These are phyloP conservation scores for Mnemiopsis leidyi DNA, from an alignment of 37 sponge, comb jelly and placozoan species.

Conservation along the genomic window DNA sequence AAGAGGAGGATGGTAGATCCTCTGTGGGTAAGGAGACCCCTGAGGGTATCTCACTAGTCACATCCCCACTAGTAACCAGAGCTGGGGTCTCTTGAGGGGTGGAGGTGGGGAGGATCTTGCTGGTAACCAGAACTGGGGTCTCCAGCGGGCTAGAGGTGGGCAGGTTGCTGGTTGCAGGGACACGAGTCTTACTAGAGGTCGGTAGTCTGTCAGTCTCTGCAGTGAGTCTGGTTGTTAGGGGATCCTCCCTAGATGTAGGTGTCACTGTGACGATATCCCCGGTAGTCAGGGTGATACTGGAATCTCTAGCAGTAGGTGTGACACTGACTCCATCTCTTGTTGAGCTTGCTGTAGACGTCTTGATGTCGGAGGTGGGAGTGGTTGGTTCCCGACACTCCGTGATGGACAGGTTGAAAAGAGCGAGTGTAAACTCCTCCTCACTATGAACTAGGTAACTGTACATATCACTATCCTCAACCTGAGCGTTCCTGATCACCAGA, in stretches of 20 bases:
- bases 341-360: background rate
- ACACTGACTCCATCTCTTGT: background rate
- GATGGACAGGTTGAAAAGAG: conserved; percentile 4
- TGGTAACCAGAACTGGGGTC: too few relatives aligned
- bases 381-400: background rate
- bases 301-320: background rate
- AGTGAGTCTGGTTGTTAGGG: too few relatives aligned
- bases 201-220: background rate
- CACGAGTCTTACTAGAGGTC: background rate
- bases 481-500: background rate
- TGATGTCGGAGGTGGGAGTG: background rate
- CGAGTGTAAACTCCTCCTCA: conserved; percentile 1
- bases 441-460: conserved; percentile 22
- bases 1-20: too few relatives aligned
- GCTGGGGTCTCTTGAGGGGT: too few relatives aligned
- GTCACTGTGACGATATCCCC: background rate
- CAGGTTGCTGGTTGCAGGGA: background rate
- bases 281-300: background rate
- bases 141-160: too few relatives aligned
- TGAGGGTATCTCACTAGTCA: too few relatives aligned
- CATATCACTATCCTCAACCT: background rate
- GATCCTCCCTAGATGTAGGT: too few relatives aligned
- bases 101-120: too few relatives aligned
- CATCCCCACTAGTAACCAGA: too few relatives aligned
- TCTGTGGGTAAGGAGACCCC: too few relatives aligned